Evolutionary conservation across 2,797 vertebrate species (phyloP), one percentile per base, ranked within the genome.

Genomic region (Apogon talboti): DNA sequence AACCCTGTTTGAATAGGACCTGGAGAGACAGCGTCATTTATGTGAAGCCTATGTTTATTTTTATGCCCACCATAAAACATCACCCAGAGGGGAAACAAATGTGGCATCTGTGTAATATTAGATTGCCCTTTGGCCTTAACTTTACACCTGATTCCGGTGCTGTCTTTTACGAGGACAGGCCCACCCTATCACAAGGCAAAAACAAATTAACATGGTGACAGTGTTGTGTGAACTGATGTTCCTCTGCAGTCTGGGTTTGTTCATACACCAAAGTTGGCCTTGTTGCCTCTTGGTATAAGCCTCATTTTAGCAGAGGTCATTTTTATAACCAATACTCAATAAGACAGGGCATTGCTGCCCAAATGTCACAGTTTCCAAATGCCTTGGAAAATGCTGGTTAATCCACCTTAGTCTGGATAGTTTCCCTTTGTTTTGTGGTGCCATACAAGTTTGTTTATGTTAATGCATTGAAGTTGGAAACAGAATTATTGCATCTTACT

Each of bases 41-140:
- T 41, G 44, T 2, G 21, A 11, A 12, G 6, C 0, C n/a, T 9
- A 13, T 13, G 1, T 52, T 19, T 19, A 12, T 46, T 2, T 33
- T 7, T 38, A 6, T 11, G 6, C 19, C 15, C 58, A 40, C 7
- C 21, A 48, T 43, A 4, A 11, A 49, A 13, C 4, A 1, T 33
- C 30, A 11, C 13, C 51, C 44, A 49, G 3, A 15, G 15, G 16
- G 2, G 56, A 64, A 57, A 61, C 14, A 61, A 48, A 59, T 45
- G 0, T 0, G 4, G 6, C 42, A 10, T 47, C 40, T 30, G 5
- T 33, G 1, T 47, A 11, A 38, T 46, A 19, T 63, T 40, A 42
- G 33, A n/a, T 9, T 15, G 9, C 8, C 3, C 2, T 9, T 13
- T 10, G 7, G 0, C 28, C 45, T 8, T 28, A 28, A 10, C 19